Conservation (phyloP, 2,113 vertebrate species). For the Chionomys nivalis region DNA sequence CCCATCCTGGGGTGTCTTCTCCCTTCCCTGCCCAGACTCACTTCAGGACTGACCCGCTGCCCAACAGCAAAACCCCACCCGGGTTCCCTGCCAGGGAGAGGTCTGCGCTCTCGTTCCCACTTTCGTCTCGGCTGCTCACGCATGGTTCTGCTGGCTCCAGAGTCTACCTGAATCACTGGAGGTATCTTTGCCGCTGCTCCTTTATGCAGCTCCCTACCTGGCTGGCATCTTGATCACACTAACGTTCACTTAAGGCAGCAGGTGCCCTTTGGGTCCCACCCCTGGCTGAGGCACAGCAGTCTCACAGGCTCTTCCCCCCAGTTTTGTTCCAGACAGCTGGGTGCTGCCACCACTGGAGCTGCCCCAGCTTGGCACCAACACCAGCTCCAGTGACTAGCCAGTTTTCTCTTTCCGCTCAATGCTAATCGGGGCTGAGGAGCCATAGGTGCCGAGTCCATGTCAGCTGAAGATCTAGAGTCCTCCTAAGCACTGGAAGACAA, state of each 20-base stretch:
- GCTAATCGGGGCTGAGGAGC: constrained; percentile 52
- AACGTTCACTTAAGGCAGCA: not conserved
- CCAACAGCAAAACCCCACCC: not conserved
- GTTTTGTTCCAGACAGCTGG: not conserved
- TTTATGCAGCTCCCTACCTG: not conserved
- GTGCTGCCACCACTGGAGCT: not conserved
- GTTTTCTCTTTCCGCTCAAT: constrained; percentile 37
- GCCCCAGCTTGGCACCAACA: not conserved
- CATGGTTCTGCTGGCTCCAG: not conserved
- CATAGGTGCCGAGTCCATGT: constrained; percentile 56
- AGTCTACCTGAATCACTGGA: not conserved
- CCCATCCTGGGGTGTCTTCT: not conserved
- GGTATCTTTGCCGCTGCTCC: not conserved
- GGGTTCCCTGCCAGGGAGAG: not conserved
- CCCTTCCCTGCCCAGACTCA: not conserved
- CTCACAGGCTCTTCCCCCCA: not conserved
- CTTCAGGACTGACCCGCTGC: not conserved
- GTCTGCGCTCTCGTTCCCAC: too few relatives aligned
- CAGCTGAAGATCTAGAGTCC: not conserved
- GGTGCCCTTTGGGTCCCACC: not conserved
- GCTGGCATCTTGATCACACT: not conserved
- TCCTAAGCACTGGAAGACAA: not conserved
- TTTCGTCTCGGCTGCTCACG: not conserved
- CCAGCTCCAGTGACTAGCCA: constrained; percentile 35
- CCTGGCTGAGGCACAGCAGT: not conserved